phyloP scores from a whole-genome alignment of 2,113 vertebrate species.

The Manacus vitellinus region DNA sequence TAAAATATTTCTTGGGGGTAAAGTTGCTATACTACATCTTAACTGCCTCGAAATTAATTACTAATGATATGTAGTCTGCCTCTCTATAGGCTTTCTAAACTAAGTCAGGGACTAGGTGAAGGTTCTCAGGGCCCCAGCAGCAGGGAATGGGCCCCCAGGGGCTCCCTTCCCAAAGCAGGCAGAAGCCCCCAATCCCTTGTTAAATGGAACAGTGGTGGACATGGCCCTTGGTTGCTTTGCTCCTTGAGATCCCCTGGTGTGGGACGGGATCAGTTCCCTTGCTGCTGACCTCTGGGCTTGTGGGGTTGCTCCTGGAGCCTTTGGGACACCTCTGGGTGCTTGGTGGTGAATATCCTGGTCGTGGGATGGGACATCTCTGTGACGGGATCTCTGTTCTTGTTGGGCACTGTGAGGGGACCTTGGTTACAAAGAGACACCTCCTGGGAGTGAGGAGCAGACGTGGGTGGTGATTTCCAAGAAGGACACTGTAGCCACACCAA shows the following conservation, averaged over 20 bases:
- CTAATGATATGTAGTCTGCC: too few relatives aligned
- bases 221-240: background rate
- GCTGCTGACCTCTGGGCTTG: background rate
- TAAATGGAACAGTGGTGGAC: background rate
- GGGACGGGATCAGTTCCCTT: background rate
- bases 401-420: background rate
- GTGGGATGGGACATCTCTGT: background rate
- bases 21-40: too few relatives aligned
- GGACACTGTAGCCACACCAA: background rate
- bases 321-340: background rate
- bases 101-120: too few relatives aligned
- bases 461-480: background rate
- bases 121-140: too few relatives aligned
- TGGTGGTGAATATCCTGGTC: background rate
- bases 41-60: too few relatives aligned
- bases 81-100: too few relatives aligned
- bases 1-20: too few relatives aligned
- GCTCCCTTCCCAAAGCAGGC: background rate
- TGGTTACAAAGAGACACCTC: background rate
- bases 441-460: background rate
- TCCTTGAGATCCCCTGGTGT: background rate
- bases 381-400: background rate
- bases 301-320: background rate
- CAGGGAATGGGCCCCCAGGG: too few relatives aligned
- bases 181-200: background rate